Conservation (phyloP, 2,797 vertebrate species). For the Taenioides sp. region DNA sequence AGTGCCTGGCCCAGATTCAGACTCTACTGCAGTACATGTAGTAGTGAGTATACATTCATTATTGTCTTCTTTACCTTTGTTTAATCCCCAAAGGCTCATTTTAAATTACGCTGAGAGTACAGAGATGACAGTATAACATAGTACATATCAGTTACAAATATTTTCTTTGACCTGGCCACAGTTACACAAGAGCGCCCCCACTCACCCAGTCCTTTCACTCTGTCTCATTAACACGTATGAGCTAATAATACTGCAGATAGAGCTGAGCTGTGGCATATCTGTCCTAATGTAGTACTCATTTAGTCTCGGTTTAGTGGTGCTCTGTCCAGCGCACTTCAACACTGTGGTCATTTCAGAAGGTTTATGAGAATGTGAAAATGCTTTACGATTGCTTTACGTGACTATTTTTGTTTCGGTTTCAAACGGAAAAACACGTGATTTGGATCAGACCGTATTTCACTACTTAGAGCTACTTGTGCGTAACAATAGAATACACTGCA, state of each 20-base stretch:
- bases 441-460: constrained; percentile 47
- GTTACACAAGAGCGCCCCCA: no score
- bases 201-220: no score
- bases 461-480: constrained; percentile 9
- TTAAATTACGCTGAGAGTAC: no score
- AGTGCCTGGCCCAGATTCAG: constrained; percentile 7
- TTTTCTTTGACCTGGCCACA: no score
- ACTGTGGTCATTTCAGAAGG: background rate
- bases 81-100: no score
- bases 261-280: background rate
- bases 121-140: no score
- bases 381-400: background rate
- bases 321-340: background rate
- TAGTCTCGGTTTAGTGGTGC: background rate
- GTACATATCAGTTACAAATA: no score
- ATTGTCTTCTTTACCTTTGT: no score
- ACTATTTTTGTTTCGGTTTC: background rate
- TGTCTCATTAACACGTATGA: no score
- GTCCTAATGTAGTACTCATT: background rate
- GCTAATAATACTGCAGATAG: no score
- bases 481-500: no score
- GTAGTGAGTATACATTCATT: no score
- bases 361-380: background rate
- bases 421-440: constrained; percentile 22
- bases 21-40: background rate